Evolutionary conservation across 35 echinoderm and acorn worm genomes (phyloP).

Genomic region (Ophioderma brevispina): DNA sequence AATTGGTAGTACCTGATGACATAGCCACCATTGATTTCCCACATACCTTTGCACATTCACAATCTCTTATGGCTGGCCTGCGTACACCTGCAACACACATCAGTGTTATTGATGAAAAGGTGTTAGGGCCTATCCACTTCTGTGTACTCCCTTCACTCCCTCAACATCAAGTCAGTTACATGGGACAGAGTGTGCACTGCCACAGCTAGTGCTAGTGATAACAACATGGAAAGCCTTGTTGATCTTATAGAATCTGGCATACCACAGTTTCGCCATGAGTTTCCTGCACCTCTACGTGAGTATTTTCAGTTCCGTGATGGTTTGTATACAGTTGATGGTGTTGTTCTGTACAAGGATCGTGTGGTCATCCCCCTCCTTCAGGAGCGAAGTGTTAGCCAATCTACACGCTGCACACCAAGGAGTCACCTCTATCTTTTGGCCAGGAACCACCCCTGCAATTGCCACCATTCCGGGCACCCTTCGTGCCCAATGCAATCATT

Average conservation of each 20-base stretch:
- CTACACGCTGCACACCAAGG: constrained; percentile 22
- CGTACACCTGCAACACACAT: neutral
- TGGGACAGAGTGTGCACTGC: constrained; percentile 26
- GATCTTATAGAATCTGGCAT: constrained; percentile 13
- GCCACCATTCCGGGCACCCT: neutral
- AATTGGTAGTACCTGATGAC: too few species aligned
- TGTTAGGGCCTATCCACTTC: constrained; percentile 4
- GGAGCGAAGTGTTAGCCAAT: constrained; percentile 17
- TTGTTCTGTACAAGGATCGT: constrained; percentile 39
- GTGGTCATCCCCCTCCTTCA: constrained; percentile 25
- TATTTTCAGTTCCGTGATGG: constrained; percentile 27
- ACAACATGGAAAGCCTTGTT: neutral
- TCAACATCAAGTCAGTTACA: constrained; percentile 13
- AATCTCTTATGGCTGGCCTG: too few species aligned
- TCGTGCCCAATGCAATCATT: constrained; percentile 20
- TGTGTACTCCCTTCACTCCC: neutral
- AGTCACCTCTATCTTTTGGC: constrained; percentile 28
- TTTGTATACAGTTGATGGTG: constrained; percentile 32
- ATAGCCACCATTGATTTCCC: too few species aligned
- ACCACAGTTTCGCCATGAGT: constrained; percentile 30
- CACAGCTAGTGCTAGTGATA: constrained; percentile 17
- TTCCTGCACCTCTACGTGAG: constrained; percentile 6
- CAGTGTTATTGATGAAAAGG: neutral
- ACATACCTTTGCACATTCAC: too few species aligned
- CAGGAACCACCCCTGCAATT: constrained; percentile 19